A percentile compares a stretch with the other conserved stretches of the same genome.
phyloP scores from a whole-genome alignment of 37 sponge, comb jelly and placozoan genomes.

The Oopsacas minuta region DNA sequence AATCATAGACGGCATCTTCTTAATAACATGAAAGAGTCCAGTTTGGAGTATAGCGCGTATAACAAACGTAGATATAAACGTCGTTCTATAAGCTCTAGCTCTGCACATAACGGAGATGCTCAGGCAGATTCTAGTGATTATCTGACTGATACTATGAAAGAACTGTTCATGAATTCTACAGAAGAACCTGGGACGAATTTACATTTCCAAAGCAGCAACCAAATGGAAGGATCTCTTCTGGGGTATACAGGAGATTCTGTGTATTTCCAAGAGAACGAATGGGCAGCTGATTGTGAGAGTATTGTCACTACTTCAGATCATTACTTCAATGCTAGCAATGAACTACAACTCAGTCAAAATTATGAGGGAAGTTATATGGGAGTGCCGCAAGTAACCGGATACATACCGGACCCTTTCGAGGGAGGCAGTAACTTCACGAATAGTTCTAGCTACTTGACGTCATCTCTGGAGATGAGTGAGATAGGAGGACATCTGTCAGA shows the following conservation, averaged over 20 bases:
- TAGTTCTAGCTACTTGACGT: background rate
- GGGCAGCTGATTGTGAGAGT: background rate
- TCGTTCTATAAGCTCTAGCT: background rate
- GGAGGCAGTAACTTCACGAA: background rate
- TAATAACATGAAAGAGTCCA: conserved; percentile 14
- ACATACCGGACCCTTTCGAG: conserved; percentile 11
- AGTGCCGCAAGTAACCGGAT: background rate
- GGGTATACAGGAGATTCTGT: background rate
- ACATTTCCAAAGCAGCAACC: background rate
- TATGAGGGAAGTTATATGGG: background rate
- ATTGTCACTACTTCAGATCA: background rate
- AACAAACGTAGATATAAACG: conserved; percentile 1
- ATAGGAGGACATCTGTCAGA: too few relatives aligned
- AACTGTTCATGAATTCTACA: conserved; percentile 4
- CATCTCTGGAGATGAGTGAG: background rate
- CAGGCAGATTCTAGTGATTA: background rate
- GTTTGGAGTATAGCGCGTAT: conserved; percentile 9
- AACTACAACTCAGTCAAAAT: background rate
- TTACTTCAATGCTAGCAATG: background rate
- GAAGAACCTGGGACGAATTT: background rate
- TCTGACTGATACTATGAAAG: background rate
- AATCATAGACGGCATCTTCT: background rate
- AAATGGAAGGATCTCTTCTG: background rate
- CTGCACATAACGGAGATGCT: background rate
- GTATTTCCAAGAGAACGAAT: background rate